Evolutionary conservation across 2,113 vertebrate genomes (phyloP).

Genomic region (Syngnathus typhle): DNA sequence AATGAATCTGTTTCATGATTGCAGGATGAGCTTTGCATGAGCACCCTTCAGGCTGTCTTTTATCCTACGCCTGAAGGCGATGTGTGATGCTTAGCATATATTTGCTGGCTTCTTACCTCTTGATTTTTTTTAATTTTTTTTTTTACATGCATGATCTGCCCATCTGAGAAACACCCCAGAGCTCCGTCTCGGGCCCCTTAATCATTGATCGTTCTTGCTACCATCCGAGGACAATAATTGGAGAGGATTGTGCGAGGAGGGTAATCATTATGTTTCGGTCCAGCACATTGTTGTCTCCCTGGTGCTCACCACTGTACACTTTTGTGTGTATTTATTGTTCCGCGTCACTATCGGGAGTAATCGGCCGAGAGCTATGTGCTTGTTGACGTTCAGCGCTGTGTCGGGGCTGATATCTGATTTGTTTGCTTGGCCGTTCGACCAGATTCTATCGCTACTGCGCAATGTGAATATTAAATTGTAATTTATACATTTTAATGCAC

Average conservation of each 20-base stretch:
- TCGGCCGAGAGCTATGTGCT: background rate
- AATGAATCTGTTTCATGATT: constrained; percentile 59
- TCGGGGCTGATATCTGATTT: background rate
- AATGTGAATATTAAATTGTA: too few relatives aligned
- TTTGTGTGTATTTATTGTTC: background rate
- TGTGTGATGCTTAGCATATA: constrained; percentile 42
- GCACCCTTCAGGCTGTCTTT: constrained; percentile 59
- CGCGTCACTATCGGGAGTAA: background rate
- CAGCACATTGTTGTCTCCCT: background rate
- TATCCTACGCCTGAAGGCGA: constrained; percentile 51
- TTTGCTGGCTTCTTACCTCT: constrained; percentile 12
- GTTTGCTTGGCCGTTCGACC: background rate
- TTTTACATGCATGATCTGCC: constrained; percentile 6
- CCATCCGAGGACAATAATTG: too few relatives aligned
- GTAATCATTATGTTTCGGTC: too few relatives aligned
- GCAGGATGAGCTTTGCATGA: constrained; percentile 55
- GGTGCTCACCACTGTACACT: background rate
- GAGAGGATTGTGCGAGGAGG: too few relatives aligned
- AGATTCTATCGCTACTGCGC: too few relatives aligned
- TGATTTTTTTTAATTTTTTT: constrained; percentile 16
- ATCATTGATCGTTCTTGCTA: too few relatives aligned
- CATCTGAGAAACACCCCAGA: too few relatives aligned
- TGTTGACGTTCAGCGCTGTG: background rate
- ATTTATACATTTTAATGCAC: too few relatives aligned
- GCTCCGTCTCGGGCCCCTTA: too few relatives aligned